These are phyloP conservation scores for Polymixis lichenea DNA, from an alignment of 2,888 invertebrate species.

Conservation along the genomic window DNA sequence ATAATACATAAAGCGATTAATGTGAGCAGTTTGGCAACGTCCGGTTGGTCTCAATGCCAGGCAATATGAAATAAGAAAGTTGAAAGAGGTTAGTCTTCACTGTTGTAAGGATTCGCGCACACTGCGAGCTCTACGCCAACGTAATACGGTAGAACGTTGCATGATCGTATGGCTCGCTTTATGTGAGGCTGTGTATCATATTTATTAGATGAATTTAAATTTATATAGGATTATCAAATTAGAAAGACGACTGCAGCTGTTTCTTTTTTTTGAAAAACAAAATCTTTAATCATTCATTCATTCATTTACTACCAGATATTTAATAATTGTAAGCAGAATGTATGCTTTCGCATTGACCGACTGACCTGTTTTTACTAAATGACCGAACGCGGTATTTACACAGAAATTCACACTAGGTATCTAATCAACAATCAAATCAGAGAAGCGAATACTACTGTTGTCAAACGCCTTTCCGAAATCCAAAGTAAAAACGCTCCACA, in stretches of 20 bases:
- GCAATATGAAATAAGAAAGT: conserved; percentile 49
- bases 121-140: conserved; percentile 16
- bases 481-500: not conserved
- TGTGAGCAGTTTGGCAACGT: conserved; percentile 59
- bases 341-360: conserved; percentile 43
- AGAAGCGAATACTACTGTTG: not conserved
- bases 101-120: conserved; percentile 46
- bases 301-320: conserved; percentile 6
- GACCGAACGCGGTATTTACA: not conserved
- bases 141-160: conserved; percentile 30
- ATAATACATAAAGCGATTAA: conserved; percentile 41
- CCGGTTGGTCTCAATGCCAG: conserved; percentile 51
- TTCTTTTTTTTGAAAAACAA: not conserved
- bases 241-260: not conserved
- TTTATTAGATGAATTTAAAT: conserved; percentile 38
- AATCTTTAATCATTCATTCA: not conserved
- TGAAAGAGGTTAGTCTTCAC: conserved; percentile 28
- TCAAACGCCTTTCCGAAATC: conserved; percentile 27
- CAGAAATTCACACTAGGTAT: conserved; percentile 4
- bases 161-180: conserved; percentile 29
- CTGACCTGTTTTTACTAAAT: conserved; percentile 24
- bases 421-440: conserved; percentile 19
- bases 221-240: conserved; percentile 4
- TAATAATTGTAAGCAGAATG: conserved; percentile 22
- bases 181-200: conserved; percentile 9